Percentiles rank a stretch among this genome's conserved stretches.
These are phyloP conservation scores for Meganola albula DNA, from an alignment of 2,888 invertebrate genomes.

Conservation along the genomic window DNA sequence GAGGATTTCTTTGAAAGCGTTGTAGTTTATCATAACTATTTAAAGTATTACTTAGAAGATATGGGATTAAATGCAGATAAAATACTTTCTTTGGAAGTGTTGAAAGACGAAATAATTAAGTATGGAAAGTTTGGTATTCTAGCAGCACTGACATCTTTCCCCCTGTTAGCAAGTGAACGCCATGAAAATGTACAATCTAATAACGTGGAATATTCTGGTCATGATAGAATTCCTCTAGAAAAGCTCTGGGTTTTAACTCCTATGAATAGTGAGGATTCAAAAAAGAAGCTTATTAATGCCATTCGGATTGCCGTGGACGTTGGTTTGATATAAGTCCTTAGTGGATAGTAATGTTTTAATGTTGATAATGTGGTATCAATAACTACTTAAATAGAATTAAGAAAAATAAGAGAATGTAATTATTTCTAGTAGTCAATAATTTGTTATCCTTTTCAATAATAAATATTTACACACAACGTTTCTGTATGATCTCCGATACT, in stretches of 20 bases:
- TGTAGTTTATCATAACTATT: slow-evolving; percentile 33
- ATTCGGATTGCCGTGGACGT: slow-evolving; percentile 42
- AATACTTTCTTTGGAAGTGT: slow-evolving; percentile 31
- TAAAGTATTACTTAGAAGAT: slow-evolving; percentile 40
- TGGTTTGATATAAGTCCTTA: slow-evolving; percentile 40
- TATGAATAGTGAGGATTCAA: slow-evolving; percentile 32
- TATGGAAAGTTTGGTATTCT: slow-evolving; percentile 44
- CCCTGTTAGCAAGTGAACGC: slow-evolving; percentile 37
- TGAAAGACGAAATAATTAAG: slow-evolving; percentile 38
- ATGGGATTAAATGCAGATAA: slow-evolving; percentile 36
- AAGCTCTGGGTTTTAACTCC: slow-evolving; percentile 43
- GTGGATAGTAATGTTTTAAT: too few species aligned
- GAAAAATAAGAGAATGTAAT: too few species aligned
- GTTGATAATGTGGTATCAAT: too few species aligned
- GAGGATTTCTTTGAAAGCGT: slow-evolving; percentile 38
- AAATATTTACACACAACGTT: too few species aligned
- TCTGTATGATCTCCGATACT: too few species aligned
- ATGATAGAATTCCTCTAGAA: slow-evolving; percentile 40
- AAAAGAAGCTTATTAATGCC: slow-evolving; percentile 37
- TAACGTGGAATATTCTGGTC: slow-evolving; percentile 24
- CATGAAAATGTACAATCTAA: slow-evolving; percentile 34
- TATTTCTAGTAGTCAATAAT: too few species aligned
- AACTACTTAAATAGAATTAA: too few species aligned
- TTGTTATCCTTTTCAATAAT: too few species aligned
- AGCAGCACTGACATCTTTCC: slow-evolving; percentile 37